Percentiles rank a stretch among this genome's conserved stretches.
phyloP scores from a whole-genome alignment of 2,797 vertebrate genomes.

The Sylvia borin region DNA sequence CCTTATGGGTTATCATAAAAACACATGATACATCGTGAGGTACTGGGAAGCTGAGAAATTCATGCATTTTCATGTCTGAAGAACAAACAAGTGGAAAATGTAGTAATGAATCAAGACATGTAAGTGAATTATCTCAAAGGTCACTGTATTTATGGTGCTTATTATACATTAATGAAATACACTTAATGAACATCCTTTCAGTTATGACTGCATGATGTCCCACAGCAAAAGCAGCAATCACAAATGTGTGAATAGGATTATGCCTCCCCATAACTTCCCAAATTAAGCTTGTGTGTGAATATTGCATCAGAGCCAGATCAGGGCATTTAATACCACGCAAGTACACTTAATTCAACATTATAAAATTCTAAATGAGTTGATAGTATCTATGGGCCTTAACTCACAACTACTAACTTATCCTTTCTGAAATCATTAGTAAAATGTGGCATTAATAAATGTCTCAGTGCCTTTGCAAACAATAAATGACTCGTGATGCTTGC shows the following conservation, averaged over 20 bases:
- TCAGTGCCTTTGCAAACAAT: neutral
- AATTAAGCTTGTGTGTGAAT: neutral
- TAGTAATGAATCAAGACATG: conserved; percentile 3
- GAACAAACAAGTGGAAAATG: neutral
- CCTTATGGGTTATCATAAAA: neutral
- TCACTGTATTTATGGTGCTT: neutral
- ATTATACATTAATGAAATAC: neutral
- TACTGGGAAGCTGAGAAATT: neutral
- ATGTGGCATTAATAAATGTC: neutral
- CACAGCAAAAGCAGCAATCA: neutral
- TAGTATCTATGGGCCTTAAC: neutral
- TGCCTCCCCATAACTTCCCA: neutral
- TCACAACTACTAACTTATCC: neutral
- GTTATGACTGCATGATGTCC: neutral
- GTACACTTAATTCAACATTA: neutral
- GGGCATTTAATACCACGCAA: neutral
- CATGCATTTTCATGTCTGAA: neutral
- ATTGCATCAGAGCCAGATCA: neutral
- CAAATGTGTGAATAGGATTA: neutral
- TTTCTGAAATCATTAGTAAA: neutral
- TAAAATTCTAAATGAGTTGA: neutral
- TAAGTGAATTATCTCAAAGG: conserved; percentile 32
- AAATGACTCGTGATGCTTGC: neutral
- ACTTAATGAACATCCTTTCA: conserved; percentile 3
- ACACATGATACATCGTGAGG: neutral